phyloP scores from a whole-genome alignment of 2,888 invertebrate genomes.

The Molorchus minor region DNA sequence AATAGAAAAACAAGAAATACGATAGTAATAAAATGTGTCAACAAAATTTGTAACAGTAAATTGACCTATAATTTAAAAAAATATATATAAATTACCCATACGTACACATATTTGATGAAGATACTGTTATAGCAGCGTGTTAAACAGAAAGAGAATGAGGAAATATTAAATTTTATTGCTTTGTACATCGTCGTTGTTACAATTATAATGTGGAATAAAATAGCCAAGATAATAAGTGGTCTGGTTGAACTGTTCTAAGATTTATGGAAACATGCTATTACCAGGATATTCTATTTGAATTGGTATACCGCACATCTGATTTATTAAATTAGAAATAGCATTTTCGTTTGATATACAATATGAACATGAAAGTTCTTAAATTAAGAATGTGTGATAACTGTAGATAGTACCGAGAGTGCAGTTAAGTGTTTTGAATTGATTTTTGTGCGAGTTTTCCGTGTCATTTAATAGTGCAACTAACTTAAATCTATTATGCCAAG shows the following conservation, averaged over 20 bases:
- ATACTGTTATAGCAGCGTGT: conserved; percentile 62
- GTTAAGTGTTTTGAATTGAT: too few relatives aligned
- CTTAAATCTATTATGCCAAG: too few relatives aligned
- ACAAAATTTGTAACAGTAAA: conserved; percentile 27
- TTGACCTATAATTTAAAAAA: conserved; percentile 24
- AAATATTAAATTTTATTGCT: conserved; percentile 29
- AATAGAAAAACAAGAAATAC: conserved; percentile 10
- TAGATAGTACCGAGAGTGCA: too few relatives aligned
- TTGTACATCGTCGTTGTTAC: conserved; percentile 15
- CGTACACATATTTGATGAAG: conserved; percentile 68
- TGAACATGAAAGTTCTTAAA: too few relatives aligned
- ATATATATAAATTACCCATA: conserved; percentile 48
- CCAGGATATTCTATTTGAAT: conserved; percentile 1
- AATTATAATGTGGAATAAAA: conserved; percentile 21
- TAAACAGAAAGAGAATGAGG: conserved; percentile 53
- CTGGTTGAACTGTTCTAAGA: conserved; percentile 17
- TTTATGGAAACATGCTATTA: conserved; percentile 17
- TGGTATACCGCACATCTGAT: conserved; percentile 1
- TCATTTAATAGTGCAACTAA: too few relatives aligned
- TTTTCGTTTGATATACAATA: too few relatives aligned
- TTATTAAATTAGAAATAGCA: too few relatives aligned
- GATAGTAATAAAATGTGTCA: conserved; percentile 25
- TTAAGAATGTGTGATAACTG: too few relatives aligned
- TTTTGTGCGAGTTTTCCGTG: too few relatives aligned
- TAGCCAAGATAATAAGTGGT: conserved; percentile 24